Base-by-base conservation (phyloP, 2,888 invertebrate species). In the Callinectes sapidus region DNA sequence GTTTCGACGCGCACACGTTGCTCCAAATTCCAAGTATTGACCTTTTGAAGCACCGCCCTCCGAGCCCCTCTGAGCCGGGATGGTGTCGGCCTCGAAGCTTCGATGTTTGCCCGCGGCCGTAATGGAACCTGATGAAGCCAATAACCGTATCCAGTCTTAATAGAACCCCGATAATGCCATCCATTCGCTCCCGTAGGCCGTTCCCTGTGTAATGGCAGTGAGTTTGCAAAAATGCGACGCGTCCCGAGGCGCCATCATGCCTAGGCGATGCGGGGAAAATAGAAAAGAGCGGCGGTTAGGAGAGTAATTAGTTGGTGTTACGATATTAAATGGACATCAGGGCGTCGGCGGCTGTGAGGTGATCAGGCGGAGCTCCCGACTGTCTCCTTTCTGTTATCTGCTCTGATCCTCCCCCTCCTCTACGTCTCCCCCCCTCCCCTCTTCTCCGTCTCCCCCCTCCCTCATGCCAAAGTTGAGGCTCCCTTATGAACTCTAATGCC, bases 101-200 rank as follows among this genome's bases (percentile, higher is more conserved):
- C 90, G 88, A 92, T 92, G 92, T 92, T 92, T 92, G 92, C 77
- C 90, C 90, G 90, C 71, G 87, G 71, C 90, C 77, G 90, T 92
- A 77, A 92, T 66, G 92, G 92, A 92, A 87, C 87, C 90, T 92
- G 90, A 92, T 92, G 92, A 92, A 92, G 86, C 92, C 92, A 92
- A 92, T 92, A 92, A 92, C 92, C 90, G 90, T 90, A 92, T 87
- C 90, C 86, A 90, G 92, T 86, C 87, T 81, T 92, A 92, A 90
- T 92, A 92, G 92, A 88, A 32, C 92, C 92, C 88, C 90, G 90
- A 92, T 92, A 92, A 92, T 92, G 92, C 87, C 87, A 92, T 92
- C 90, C 87, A 77, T 90, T 92, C 87, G 81, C 89, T 71, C 90
- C 90, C 92, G 90, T 87, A 48, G 42, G 48, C 92, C 66, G 90